Evolutionary conservation across 2,113 vertebrate genomes (phyloP).

Genomic region (Pavo muticus): DNA sequence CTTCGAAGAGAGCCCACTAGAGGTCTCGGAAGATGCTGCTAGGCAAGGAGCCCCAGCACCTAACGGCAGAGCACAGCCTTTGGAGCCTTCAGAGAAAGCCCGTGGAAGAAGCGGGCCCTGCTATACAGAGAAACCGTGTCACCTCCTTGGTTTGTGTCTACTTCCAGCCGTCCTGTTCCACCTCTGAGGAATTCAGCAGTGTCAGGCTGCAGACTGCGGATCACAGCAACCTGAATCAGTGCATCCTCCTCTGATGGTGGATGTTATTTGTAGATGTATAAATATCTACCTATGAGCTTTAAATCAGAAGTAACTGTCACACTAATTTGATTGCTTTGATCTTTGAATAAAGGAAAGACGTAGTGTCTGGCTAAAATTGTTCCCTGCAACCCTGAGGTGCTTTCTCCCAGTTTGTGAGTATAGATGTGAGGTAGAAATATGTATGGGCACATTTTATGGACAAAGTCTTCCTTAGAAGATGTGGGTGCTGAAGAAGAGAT

Average conservation of each 20-base stretch:
- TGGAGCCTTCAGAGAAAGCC: too few relatives aligned
- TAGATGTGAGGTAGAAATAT: background rate
- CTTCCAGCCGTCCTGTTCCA: too few relatives aligned
- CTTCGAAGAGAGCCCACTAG: slow-evolving; percentile 1
- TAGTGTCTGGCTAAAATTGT: background rate
- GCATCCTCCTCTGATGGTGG: accelerated
- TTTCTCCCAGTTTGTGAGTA: background rate
- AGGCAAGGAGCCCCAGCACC: too few relatives aligned
- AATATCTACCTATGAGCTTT: background rate
- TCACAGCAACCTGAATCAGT: background rate
- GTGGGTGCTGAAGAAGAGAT: background rate
- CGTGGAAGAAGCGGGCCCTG: too few relatives aligned
- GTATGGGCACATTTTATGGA: background rate
- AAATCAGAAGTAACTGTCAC: background rate
- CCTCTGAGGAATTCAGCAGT: background rate
- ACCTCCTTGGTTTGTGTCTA: too few relatives aligned
- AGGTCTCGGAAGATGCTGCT: background rate
- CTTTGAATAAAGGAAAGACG: background rate
- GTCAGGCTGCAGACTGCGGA: background rate
- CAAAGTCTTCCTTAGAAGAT: background rate
- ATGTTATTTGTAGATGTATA: background rate
- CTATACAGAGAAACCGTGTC: too few relatives aligned
- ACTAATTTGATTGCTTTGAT: accelerated
- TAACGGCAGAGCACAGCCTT: too few relatives aligned
- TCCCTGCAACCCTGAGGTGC: background rate